Conservation (phyloP, 2,888 invertebrate species). For the Stenodema calcarata region DNA sequence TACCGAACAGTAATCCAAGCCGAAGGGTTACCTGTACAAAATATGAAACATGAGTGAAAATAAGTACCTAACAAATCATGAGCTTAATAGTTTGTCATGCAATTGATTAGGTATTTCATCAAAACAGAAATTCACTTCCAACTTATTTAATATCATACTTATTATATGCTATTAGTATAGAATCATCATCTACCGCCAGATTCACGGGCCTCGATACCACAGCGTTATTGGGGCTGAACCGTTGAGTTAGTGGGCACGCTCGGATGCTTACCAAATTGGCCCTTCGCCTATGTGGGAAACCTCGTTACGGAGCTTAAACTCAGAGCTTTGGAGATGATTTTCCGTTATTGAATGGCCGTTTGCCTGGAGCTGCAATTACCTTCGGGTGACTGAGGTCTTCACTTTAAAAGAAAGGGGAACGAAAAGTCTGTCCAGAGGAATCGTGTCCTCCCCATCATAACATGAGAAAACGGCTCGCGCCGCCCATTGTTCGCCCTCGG, state of each 20-base stretch:
- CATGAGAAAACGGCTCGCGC: background rate
- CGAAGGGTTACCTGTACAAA: no score
- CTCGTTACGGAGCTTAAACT: conserved; percentile 1
- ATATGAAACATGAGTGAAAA: no score
- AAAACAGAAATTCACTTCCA: no score
- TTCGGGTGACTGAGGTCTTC: background rate
- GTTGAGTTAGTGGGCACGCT: background rate
- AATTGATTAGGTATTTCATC: no score
- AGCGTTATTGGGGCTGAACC: background rate
- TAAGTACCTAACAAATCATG: no score
- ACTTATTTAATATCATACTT: no score
- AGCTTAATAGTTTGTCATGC: no score
- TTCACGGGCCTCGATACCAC: background rate
- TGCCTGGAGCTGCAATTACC: background rate
- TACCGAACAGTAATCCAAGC: no score
- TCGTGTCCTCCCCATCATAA: conserved; percentile 16
- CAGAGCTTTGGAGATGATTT: background rate
- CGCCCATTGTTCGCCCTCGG: background rate
- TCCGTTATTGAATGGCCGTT: conserved; percentile 8
- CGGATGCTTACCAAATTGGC: background rate
- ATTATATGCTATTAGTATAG: no score
- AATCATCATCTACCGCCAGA: background rate
- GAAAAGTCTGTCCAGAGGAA: background rate
- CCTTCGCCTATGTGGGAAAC: background rate
- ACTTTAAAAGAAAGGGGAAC: background rate